Evolutionary conservation across 2,888 invertebrate genomes (phyloP), one percentile per base, ranked within the genome.

Genomic region (Ichneumoninae sp.): DNA sequence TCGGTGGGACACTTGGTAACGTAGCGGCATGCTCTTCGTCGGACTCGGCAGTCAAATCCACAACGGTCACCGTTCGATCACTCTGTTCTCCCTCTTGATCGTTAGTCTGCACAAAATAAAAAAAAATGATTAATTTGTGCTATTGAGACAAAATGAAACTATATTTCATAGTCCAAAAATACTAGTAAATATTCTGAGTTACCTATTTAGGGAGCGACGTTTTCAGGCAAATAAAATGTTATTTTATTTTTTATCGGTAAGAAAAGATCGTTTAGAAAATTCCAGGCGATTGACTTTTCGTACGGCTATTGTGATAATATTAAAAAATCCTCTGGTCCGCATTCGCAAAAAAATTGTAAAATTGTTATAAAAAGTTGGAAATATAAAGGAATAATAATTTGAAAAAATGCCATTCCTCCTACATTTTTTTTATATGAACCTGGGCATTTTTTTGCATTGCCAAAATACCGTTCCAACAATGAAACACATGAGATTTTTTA

Each of bases 41-140:
- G 5, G 94, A 94, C 86, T 95, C 96, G 70, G 94, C 94, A 3
- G 96, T 96, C 85, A 96, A 91, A 91, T 96, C 96, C 83, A 96
- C 95, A 22, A 94, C 93, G 74, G 94, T 92, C 74, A 95, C 95
- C 44, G 95, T 94, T 85, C 94, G 94, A 86, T 89, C 89, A 85
- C 77, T 89, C 84, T 87, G 89, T 79, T 89, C 88, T 75, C 82
- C 84, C 65, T 84, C 87, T 72, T 85, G 87, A 74, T 87, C 89
- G 47, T 85, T 85, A 86, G 82, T 88, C 89, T 90, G 85, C 70
- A 77, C 36, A 76, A 83, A 85, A 76, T 54, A n/a, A 33, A 40
- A 76, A 52, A 54, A 76, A 52, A 62, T 62, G 33, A 33, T 6
- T n/a, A 62, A 16, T 5, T 5, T 33, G 22, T 60, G 33, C 30